Percentiles rank a stretch among this genome's conserved stretches.
Conservation (phyloP, 2,113 vertebrate species). For the Deroptyus accipitrinus region DNA sequence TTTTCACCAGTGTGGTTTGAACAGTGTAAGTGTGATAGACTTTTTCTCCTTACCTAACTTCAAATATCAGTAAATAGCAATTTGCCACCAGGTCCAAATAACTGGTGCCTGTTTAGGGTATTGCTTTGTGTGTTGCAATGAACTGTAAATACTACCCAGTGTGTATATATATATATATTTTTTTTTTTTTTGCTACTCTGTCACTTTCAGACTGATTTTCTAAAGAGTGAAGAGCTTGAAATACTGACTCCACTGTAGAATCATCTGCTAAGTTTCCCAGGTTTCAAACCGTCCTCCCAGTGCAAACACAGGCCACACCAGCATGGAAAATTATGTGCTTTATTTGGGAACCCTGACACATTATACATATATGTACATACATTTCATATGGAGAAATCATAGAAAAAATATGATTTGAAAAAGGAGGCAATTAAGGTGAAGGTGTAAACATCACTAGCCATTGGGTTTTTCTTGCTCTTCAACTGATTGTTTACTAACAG, state of each 20-base stretch:
- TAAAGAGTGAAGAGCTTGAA: not conserved
- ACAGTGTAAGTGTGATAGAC: not conserved
- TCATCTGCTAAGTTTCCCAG: not conserved
- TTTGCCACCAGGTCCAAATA: not conserved
- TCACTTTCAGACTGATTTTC: not conserved
- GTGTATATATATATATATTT: not conserved
- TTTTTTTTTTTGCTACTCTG: not conserved
- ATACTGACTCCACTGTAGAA: not conserved
- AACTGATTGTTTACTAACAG: not conserved
- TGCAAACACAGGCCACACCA: not conserved
- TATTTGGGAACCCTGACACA: constrained; percentile 49
- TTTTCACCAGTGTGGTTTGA: not conserved
- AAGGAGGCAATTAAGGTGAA: constrained; percentile 63
- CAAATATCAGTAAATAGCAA: not conserved
- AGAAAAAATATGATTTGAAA: constrained; percentile 45
- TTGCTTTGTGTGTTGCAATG: not conserved
- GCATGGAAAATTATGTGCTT: constrained; percentile 57
- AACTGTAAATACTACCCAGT: not conserved
- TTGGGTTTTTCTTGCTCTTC: not conserved
- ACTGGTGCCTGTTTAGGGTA: not conserved
- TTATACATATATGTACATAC: not conserved
- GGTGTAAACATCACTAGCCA: constrained; percentile 29
- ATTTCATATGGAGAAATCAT: constrained; percentile 44
- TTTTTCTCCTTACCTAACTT: not conserved
- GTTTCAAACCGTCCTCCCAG: not conserved